Evolutionary conservation across 2,113 vertebrate species (phyloP).

Genomic region (Oryctolagus cuniculus): DNA sequence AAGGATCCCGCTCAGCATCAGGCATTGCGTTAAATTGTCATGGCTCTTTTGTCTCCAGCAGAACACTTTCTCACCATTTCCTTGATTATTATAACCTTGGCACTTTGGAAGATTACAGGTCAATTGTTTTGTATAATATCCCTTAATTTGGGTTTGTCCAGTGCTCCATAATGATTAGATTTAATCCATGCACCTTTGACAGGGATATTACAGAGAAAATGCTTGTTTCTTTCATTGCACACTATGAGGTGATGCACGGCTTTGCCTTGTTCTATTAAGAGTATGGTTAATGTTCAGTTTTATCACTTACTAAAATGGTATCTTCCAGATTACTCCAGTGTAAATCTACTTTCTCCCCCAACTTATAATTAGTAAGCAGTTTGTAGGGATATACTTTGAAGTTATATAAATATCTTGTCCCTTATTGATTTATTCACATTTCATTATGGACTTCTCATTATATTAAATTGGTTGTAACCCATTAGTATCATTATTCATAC

Average conservation of each 20-base stretch:
- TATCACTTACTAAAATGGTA: not conserved
- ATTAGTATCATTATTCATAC: not conserved
- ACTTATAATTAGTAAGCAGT: not conserved
- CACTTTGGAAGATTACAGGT: not conserved
- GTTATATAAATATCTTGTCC: not conserved
- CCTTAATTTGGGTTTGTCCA: not conserved
- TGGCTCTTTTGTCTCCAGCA: not conserved
- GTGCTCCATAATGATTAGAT: not conserved
- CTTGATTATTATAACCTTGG: not conserved
- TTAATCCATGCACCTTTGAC: not conserved
- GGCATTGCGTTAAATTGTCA: not conserved
- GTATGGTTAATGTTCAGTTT: not conserved
- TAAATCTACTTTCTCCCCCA: not conserved
- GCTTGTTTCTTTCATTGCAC: not conserved
- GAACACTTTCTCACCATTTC: not conserved
- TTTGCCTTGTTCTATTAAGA: not conserved
- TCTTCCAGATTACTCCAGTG: not conserved
- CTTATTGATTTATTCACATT: not conserved
- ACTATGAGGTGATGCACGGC: not conserved
- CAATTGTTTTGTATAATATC: not conserved
- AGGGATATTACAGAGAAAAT: not conserved
- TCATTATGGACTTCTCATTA: not conserved
- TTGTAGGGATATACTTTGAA: not conserved
- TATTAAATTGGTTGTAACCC: not conserved
- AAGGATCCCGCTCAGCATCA: not conserved